Percentiles rank a stretch among this genome's conserved stretches.
phyloP scores from a whole-genome alignment of 2,797 vertebrate genomes.

The Discoglossus pictus region DNA sequence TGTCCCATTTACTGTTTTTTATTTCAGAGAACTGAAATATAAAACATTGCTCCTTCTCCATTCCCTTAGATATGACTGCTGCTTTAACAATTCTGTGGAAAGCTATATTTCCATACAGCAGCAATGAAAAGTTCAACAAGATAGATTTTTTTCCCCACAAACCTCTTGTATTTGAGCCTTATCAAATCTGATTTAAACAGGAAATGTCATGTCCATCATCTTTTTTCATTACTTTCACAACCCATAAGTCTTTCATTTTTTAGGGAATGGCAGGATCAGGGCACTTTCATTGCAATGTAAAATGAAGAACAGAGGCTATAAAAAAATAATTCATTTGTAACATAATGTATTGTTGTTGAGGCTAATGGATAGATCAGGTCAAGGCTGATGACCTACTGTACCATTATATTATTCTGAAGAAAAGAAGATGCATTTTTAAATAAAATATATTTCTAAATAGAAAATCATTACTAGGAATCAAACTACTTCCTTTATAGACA shows the following conservation, averaged over 20 bases:
- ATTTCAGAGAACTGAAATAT: too few species aligned
- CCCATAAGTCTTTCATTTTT: constrained; percentile 9
- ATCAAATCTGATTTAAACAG: not conserved
- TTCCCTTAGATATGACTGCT: too few species aligned
- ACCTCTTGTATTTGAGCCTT: not conserved
- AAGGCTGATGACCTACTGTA: constrained; percentile 16
- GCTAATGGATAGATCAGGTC: constrained; percentile 19
- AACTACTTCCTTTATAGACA: not conserved
- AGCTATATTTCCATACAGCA: not conserved
- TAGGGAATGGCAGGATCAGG: not conserved
- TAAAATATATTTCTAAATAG: constrained; percentile 2
- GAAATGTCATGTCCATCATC: constrained; percentile 12
- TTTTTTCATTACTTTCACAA: constrained; percentile 5
- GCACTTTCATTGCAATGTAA: constrained; percentile 3
- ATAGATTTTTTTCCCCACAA: not conserved
- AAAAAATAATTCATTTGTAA: constrained; percentile 11
- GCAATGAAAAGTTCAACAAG: not conserved
- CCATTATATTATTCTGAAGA: not conserved
- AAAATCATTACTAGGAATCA: not conserved
- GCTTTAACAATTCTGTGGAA: too few species aligned
- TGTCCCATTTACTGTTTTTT: too few species aligned
- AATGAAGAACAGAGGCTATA: constrained; percentile 6
- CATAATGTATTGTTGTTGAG: constrained; percentile 22
- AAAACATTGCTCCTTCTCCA: too few species aligned
- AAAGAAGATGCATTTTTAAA: constrained; percentile 5